Conservation (phyloP, 1,140 invertebrate genomes). For the Trichonephila clavipes region DNA sequence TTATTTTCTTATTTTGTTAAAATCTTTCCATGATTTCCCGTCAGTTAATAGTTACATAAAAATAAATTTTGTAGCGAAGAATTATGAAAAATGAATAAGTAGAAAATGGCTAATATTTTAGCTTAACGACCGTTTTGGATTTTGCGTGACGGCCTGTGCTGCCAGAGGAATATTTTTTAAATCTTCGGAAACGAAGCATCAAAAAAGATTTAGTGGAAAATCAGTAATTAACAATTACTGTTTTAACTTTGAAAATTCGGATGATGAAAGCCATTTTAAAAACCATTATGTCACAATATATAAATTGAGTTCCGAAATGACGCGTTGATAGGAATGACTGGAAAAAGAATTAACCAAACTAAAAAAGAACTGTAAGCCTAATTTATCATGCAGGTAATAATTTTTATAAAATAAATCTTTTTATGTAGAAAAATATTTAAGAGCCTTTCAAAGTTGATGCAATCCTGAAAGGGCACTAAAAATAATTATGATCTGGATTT, state of each 20-base stretch:
- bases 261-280: background rate
- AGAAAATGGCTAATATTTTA: background rate
- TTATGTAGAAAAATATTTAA: too few species aligned
- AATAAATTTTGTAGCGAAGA: conserved; percentile 26
- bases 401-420: too few species aligned
- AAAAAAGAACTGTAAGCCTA: background rate
- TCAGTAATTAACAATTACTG: background rate
- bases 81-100: background rate
- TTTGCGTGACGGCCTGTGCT: background rate
- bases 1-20: background rate
- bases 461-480: too few species aligned
- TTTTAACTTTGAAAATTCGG: background rate
- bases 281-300: background rate
- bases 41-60: conserved; percentile 21
- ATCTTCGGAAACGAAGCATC: background rate
- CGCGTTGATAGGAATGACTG: background rate
- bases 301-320: conserved; percentile 6
- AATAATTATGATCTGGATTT: too few species aligned
- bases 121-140: background rate
- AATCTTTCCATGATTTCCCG: background rate
- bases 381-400: background rate
- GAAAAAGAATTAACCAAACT: background rate
- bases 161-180: background rate
- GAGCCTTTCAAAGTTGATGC: too few species aligned
- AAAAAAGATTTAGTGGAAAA: background rate